phyloP scores from a whole-genome alignment of 2,113 vertebrate species.

The Notothenia coriiceps region DNA sequence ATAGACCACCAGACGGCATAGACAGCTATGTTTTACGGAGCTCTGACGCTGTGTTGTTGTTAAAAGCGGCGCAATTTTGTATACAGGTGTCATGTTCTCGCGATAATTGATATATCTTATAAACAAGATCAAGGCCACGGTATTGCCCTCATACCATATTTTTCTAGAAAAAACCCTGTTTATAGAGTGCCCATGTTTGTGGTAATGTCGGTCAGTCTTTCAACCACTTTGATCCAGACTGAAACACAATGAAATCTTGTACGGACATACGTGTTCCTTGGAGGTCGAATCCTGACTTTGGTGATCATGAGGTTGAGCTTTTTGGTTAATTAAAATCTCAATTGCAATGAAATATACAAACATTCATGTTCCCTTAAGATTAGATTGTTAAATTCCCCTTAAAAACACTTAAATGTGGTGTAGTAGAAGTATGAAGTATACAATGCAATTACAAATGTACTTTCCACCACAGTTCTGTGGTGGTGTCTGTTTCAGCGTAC shows the following conservation, averaged over 20 bases:
- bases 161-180: no score
- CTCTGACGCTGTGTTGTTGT: no score
- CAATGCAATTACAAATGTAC: conserved; percentile 12
- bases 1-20: no score
- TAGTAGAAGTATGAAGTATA: neutral
- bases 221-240: neutral
- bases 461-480: neutral
- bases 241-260: neutral
- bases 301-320: neutral
- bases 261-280: no score
- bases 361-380: neutral
- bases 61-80: no score
- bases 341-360: neutral
- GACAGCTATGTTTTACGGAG: no score
- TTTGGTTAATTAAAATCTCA: neutral
- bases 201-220: neutral
- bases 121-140: no score
- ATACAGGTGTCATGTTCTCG: no score
- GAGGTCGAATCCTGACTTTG: no score
- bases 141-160: no score
- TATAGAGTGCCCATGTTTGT: neutral
- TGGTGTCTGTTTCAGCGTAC: conserved; percentile 22
- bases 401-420: neutral
- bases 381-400: neutral
- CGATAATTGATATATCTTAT: no score